Conservation (phyloP, 2,888 invertebrate species). For the Sisyra terminalis region DNA sequence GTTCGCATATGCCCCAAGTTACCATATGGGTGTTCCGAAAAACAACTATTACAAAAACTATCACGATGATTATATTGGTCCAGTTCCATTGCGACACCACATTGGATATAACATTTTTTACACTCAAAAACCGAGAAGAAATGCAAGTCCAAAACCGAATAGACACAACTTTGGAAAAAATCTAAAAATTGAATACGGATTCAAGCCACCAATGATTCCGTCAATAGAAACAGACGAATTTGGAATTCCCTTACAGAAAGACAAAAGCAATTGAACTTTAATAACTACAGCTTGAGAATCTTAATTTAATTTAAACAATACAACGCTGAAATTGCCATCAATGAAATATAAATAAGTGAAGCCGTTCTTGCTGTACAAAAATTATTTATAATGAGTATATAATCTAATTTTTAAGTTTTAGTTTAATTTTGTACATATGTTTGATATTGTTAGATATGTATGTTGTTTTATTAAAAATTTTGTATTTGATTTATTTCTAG, state of each 20-base stretch:
- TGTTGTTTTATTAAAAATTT: no score
- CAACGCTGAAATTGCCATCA: no score
- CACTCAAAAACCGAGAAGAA: constrained; percentile 30
- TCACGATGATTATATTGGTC: constrained; percentile 29
- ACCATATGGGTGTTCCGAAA: constrained; percentile 9
- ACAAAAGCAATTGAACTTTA: no score
- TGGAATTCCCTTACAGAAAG: constrained; percentile 39
- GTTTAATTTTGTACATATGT: no score
- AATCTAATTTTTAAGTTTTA: no score
- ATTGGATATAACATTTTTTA: constrained; percentile 21
- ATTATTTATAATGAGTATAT: no score
- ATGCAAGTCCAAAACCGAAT: constrained; percentile 13
- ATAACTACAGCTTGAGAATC: no score
- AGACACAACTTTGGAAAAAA: constrained; percentile 40
- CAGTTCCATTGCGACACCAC: constrained; percentile 27
- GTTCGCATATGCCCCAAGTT: constrained; percentile 12
- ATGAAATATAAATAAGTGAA: no score
- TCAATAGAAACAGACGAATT: constrained; percentile 65
- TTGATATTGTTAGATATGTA: no score
- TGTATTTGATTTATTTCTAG: no score
- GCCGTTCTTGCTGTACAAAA: no score
- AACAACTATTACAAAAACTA: constrained; percentile 7
- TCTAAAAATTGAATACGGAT: constrained; percentile 64
- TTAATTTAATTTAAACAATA: no score
- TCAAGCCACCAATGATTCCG: constrained; percentile 65